Conservation (phyloP, 2,888 invertebrate genomes). For the Ormyrus thymus region DNA sequence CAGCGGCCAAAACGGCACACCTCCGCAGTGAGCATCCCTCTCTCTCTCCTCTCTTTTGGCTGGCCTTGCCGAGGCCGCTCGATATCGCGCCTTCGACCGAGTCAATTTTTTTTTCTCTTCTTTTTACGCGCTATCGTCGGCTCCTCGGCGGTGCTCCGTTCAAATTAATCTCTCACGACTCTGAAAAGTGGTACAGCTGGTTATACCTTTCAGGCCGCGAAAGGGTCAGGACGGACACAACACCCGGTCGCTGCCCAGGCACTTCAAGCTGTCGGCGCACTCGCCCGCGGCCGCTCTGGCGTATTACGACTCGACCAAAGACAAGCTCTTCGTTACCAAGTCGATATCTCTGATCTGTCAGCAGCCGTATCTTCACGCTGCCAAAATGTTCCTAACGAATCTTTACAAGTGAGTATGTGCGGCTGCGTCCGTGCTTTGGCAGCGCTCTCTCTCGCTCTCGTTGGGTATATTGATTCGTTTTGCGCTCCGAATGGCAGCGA, state of each 20-base stretch:
- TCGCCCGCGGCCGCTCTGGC: conserved; percentile 86
- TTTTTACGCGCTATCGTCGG: background rate
- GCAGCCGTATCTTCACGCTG: conserved; percentile 91
- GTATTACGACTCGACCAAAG: conserved; percentile 95
- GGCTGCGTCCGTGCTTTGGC: no score
- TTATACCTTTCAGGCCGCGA: conserved; percentile 63
- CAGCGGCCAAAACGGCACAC: conserved; percentile 81
- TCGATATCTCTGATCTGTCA: conserved; percentile 95
- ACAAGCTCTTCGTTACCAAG: conserved; percentile 96
- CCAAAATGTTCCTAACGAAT: conserved; percentile 90
- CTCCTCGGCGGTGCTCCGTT: no score
- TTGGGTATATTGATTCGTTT: no score
- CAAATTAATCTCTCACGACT: background rate
- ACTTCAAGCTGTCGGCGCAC: conserved; percentile 89
- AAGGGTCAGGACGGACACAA: conserved; percentile 80
- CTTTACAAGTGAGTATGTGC: conserved; percentile 83
- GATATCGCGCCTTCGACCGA: background rate
- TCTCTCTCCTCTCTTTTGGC: background rate
- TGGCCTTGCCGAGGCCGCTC: no score
- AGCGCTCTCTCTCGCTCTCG: no score
- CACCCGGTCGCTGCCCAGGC: conserved; percentile 90
- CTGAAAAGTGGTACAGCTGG: no score
- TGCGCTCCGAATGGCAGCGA: no score
- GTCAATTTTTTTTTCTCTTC: background rate
- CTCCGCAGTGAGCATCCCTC: conserved; percentile 67